A percentile compares a stretch with the other conserved stretches of the same genome.
Evolutionary conservation across 1,140 invertebrate species (phyloP).

Genomic region (Trypoxylus dichotomus): DNA sequence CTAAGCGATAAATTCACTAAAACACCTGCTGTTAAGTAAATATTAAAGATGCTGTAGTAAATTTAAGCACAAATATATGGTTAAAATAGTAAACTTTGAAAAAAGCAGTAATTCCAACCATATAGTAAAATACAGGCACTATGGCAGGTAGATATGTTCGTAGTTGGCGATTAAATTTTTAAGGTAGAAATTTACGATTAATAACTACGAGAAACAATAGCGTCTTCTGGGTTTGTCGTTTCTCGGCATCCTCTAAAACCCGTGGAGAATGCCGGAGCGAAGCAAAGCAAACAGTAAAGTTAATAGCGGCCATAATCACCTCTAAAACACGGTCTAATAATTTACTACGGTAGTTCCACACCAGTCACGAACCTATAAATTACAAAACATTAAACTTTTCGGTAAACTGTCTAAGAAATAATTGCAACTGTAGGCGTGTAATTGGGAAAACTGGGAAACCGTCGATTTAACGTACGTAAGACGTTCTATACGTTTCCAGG

Average conservation of each 20-base stretch:
- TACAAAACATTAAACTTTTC: slow-evolving; percentile 47
- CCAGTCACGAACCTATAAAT: slow-evolving; percentile 44
- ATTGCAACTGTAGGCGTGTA: slow-evolving; percentile 45
- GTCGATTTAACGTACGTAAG: slow-evolving; percentile 16
- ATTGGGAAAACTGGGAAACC: slow-evolving; percentile 39
- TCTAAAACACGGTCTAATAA: slow-evolving; percentile 42
- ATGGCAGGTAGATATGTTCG: neutral
- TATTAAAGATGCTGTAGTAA: neutral
- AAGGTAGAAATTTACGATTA: neutral
- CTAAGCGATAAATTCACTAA: too few relatives aligned
- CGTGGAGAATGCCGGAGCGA: neutral
- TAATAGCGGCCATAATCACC: slow-evolving; percentile 42
- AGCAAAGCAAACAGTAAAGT: slow-evolving; percentile 35
- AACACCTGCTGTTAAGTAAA: too few relatives aligned
- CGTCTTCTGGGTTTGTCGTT: neutral
- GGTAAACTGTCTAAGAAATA: slow-evolving; percentile 46
- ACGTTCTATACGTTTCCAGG: neutral
- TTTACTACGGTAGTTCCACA: slow-evolving; percentile 37
- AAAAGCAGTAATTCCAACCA: too few relatives aligned
- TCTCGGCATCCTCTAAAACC: neutral
- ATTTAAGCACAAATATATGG: neutral
- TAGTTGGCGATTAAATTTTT: slow-evolving; percentile 20
- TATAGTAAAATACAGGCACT: too few relatives aligned
- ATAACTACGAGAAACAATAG: slow-evolving; percentile 15
- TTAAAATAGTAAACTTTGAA: neutral